Conservation (phyloP, 2,888 invertebrate genomes). For the Andrena minutula region DNA sequence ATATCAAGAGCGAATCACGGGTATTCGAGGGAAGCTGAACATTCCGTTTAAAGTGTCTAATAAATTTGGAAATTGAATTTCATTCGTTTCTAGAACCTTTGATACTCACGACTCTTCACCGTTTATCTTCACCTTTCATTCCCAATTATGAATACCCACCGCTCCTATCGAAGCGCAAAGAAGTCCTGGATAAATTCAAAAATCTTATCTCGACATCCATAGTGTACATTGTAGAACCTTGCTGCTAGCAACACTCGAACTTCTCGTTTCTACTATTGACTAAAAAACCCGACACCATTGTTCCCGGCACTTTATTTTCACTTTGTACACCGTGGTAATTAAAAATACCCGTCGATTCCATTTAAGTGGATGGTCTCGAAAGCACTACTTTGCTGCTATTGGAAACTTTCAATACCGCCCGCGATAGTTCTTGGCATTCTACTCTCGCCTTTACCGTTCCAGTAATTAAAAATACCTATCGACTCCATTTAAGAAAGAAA, state of each 20-base stretch:
- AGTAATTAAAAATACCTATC: neutral
- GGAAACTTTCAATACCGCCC: too few species aligned
- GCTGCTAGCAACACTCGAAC: neutral
- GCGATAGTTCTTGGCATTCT: too few species aligned
- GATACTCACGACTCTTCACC: neutral
- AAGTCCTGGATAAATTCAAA: neutral
- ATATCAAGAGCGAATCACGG: constrained; percentile 39
- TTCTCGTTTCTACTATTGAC: neutral
- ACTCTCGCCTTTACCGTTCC: too few species aligned
- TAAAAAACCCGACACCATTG: neutral
- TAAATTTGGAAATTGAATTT: constrained; percentile 6
- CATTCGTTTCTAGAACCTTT: neutral
- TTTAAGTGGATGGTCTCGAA: too few species aligned
- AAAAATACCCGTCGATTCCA: neutral
- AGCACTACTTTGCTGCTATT: too few species aligned
- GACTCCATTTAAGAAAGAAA: neutral
- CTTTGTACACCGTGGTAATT: neutral
- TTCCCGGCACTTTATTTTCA: too few species aligned
- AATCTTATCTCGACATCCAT: neutral
- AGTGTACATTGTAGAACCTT: neutral
- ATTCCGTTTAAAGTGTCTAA: constrained; percentile 9
- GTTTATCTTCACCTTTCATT: neutral
- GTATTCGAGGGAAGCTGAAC: constrained; percentile 2
- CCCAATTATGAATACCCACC: neutral
- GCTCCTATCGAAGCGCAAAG: neutral